These are phyloP conservation scores for Machaerirhynchus nigripectus DNA, from an alignment of 2,113 vertebrate species.

Conservation along the genomic window DNA sequence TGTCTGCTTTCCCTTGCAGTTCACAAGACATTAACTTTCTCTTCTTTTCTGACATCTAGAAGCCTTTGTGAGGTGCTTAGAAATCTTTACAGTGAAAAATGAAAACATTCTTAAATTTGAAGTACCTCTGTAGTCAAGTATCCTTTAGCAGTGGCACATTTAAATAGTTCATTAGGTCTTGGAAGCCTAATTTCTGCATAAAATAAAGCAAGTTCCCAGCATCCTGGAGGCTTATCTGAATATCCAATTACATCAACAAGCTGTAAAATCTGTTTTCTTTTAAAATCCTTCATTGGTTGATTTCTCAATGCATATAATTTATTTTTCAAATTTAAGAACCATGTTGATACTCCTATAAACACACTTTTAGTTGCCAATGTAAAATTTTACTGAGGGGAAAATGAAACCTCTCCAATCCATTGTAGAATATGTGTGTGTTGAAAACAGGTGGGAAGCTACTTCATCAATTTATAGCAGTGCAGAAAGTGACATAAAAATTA, in stretches of 20 bases:
- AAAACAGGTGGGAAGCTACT: background rate
- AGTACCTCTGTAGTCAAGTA: background rate
- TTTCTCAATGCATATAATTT: background rate
- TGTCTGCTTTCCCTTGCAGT: background rate
- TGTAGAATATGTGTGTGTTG: rapidly evolving
- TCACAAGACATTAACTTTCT: background rate
- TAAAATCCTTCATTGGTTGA: background rate
- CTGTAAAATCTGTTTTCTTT: background rate
- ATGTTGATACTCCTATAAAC: background rate
- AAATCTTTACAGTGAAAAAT: background rate
- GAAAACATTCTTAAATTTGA: background rate
- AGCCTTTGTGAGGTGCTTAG: background rate
- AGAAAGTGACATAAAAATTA: background rate
- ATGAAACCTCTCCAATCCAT: background rate
- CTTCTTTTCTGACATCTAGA: background rate
- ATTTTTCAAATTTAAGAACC: background rate
- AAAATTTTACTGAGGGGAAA: background rate
- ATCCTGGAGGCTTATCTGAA: background rate
- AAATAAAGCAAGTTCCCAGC: background rate
- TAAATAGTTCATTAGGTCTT: background rate
- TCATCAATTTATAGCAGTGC: background rate
- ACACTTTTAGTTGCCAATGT: background rate
- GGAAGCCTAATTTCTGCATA: background rate
- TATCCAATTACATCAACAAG: background rate
- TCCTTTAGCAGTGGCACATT: background rate